Evolutionary conservation across 2,888 invertebrate genomes (phyloP).

Genomic region (Watsonalla cultraria): DNA sequence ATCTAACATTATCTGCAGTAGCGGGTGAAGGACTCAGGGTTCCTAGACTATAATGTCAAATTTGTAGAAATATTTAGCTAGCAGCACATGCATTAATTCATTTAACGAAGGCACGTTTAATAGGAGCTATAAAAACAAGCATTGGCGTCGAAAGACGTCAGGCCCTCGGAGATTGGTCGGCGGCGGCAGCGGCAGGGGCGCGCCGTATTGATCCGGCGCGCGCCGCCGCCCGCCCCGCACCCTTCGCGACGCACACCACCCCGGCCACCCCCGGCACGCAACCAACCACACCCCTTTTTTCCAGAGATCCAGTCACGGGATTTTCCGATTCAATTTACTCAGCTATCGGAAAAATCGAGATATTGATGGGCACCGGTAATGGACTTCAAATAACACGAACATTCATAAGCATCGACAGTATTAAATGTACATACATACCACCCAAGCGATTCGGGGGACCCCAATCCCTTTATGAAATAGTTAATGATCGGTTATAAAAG

Average conservation of each 20-base stretch:
- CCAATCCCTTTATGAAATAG: too few species aligned
- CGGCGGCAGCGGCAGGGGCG: conserved; percentile 43
- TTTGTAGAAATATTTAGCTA: conserved; percentile 10
- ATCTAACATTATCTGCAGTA: conserved; percentile 19
- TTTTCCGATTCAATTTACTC: conserved; percentile 74
- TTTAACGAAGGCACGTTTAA: conserved; percentile 71
- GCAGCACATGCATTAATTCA: conserved; percentile 70
- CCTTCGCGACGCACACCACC: conserved; percentile 42
- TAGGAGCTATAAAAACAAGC: conserved; percentile 73
- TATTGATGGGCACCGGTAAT: conserved; percentile 15
- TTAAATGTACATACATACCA: too few species aligned
- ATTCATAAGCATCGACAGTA: neutral
- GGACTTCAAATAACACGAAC: neutral
- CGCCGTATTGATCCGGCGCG: conserved; percentile 62
- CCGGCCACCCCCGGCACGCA: conserved; percentile 52
- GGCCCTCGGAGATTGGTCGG: conserved; percentile 73
- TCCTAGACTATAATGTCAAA: conserved; percentile 28
- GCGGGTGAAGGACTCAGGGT: too few species aligned
- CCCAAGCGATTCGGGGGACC: too few species aligned
- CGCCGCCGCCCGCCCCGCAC: conserved; percentile 42
- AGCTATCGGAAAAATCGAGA: conserved; percentile 41
- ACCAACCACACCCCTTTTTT: conserved; percentile 75
- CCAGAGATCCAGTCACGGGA: conserved; percentile 69
- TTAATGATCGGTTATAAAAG: too few species aligned
- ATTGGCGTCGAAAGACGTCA: conserved; percentile 75